Evolutionary conservation across 2,797 vertebrate genomes (phyloP), one percentile per base, ranked within the genome.

Genomic region (Erethizon dorsatum): DNA sequence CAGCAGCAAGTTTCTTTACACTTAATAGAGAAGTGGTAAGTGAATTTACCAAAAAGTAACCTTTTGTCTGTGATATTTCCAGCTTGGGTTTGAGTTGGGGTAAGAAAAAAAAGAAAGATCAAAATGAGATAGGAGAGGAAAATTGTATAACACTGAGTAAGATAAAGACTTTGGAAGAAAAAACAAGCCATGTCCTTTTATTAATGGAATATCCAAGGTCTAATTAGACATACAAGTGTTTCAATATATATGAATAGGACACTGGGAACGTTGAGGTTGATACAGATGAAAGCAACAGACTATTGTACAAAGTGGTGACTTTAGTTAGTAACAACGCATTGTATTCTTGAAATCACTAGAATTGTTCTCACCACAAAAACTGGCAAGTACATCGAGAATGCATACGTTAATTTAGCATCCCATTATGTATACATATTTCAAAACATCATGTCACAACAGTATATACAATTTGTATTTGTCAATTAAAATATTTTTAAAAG

Each of bases 151-250:
- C 47, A 79, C 22, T 93, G 31, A 82, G 33, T 31, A 96, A 91
- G n/a, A 85, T 45, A 83, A 96, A 85, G 4, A 75, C 89, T 69
- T 83, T 0, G 13, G 31, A 6, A 41, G 10, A 14, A 78, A 75
- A 86, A 85, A 78, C 20, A 59, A 79, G 11, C 14, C 45, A 73
- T 52, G 12, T 63, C 50, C 13, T 88, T 94, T 92, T 90, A 67
- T 26, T 94, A 95, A 75, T 83, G 14, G n/a, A 90, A 80, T 9
- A 87, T 57, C 7, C 52, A n/a, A 33, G 14, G 18, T 91, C 31
- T 80, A 89, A 82, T 73, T 67, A 95, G 47, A 96, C 61, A 88
- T 37, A 61, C 17, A 89, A 87, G 69, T 22, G 0, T 90, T 95
- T 78, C 59, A 78, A 47, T 2, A 22, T 56, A 75, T 41, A n/a